phyloP scores from a whole-genome alignment of 2,888 invertebrate species.

The Brachyopa scutellaris region DNA sequence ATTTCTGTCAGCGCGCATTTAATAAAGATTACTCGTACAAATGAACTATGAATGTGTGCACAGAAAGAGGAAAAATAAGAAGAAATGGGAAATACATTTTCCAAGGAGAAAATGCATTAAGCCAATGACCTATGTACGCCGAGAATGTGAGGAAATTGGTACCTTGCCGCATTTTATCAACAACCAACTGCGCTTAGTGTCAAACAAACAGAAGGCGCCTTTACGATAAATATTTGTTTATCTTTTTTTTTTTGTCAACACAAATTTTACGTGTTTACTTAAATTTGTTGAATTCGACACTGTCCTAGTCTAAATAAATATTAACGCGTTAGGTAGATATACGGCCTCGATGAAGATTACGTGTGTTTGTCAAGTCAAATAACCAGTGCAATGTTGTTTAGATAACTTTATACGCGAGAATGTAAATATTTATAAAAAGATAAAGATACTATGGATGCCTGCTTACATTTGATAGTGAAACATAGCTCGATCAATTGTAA shows the following conservation, averaged over 20 bases:
- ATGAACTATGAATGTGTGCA: constrained; percentile 38
- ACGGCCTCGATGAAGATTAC: constrained; percentile 16
- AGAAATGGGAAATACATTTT: too few relatives aligned
- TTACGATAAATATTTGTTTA: constrained; percentile 5
- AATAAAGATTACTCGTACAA: constrained; percentile 68
- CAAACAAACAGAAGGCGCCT: constrained; percentile 36
- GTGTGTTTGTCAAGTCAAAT: constrained; percentile 31
- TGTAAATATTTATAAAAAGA: too few relatives aligned
- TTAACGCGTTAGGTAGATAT: constrained; percentile 27
- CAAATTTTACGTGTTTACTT: neutral
- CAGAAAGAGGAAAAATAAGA: neutral
- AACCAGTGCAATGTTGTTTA: too few relatives aligned
- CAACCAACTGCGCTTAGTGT: too few relatives aligned
- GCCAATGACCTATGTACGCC: constrained; percentile 1
- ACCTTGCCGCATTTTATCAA: too few relatives aligned
- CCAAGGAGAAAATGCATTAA: constrained; percentile 23
- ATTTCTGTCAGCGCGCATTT: constrained; percentile 65
- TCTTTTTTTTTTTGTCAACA: neutral
- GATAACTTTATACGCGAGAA: too few relatives aligned
- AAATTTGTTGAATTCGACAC: neutral
- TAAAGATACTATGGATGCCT: too few relatives aligned
- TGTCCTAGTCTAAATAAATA: constrained; percentile 24
- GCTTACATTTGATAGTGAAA: too few relatives aligned
- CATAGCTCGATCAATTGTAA: too few relatives aligned
- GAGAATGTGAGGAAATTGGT: constrained; percentile 27